Evolutionary conservation across 2,888 invertebrate species (phyloP), one percentile per base, ranked within the genome.

Genomic region (Amphipyra berbera): DNA sequence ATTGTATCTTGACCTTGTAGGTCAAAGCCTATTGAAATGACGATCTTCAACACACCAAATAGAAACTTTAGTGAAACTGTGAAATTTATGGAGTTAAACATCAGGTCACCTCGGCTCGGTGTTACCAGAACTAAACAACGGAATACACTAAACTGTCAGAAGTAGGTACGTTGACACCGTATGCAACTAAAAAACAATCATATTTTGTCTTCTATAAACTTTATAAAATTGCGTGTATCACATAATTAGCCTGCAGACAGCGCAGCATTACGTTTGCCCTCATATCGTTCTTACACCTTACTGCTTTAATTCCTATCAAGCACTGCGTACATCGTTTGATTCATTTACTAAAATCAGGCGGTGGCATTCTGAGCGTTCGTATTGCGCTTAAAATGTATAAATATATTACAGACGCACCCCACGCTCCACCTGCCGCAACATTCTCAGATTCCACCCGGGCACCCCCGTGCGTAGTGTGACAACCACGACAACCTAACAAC

Each of bases 341-440:
- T 38, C 21, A 37, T 45, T 55, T 30, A 30, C 38, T 40, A 46
- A 56, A 33, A 45, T 13, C 55, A 50, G 15, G 37, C 38, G 42
- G 45, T 40, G 72, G 67, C 46, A 70, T 66, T 37, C 62, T 30
- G 46, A 62, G 45, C 57, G 68, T 45, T 61, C 68, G 55, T 47
- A 45, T 72, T 72, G 68, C 68, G 62, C 57, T 67, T 46, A 46
- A 58, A 66, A 61, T 61, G 70, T 72, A 54, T 66, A 71, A 71
- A 61, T 71, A 67, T 61, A 62, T 47, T 55, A 55, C 40, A 46
- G 45, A 41, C 54, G 68, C 73, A 68, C 70, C 70, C 70, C 63
- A 71, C 73, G 63, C 70, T 73, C 70, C 63, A 71, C 73, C 73
- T 73, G 71, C 63, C 73, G 58, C 57, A 44, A 58, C 68, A 62